phyloP scores from a whole-genome alignment of 2,797 vertebrate species.

The Esox masquinongy region DNA sequence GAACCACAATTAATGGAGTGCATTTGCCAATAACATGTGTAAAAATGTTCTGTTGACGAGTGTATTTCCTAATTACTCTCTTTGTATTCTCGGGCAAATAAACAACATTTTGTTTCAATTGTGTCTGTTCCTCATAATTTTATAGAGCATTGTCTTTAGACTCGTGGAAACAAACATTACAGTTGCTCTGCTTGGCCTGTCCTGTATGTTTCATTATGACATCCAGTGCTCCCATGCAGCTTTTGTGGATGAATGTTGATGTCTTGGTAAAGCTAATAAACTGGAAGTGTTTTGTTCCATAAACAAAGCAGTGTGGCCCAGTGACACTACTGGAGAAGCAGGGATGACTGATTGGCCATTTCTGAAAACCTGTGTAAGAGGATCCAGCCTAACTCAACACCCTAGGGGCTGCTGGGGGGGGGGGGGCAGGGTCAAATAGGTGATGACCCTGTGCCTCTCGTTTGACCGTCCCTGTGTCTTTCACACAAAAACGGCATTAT shows the following conservation, averaged over 20 bases:
- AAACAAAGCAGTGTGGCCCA: background rate
- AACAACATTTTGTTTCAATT: background rate
- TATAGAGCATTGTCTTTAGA: background rate
- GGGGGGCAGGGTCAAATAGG: constrained; percentile 28
- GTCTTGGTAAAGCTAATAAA: background rate
- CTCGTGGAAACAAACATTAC: background rate
- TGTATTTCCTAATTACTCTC: constrained; percentile 6
- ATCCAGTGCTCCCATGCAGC: background rate
- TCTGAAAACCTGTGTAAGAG: constrained; percentile 10
- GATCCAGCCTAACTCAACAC: constrained; percentile 5
- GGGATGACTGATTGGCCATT: constrained; percentile 14
- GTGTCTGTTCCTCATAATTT: background rate
- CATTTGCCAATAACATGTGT: background rate
- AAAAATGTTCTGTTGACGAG: background rate
- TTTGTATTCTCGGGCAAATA: background rate
- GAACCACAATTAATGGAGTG: constrained; percentile 14
- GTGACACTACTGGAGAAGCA: background rate
- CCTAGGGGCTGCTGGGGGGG: constrained; percentile 12
- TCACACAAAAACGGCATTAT: constrained; percentile 25
- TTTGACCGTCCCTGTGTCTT: constrained; percentile 17
- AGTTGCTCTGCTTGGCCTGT: background rate
- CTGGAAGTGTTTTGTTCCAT: constrained; percentile 1
- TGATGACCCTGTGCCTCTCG: constrained; percentile 17
- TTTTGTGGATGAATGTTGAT: background rate
- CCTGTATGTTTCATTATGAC: background rate